Evolutionary conservation across 2,113 vertebrate genomes (phyloP).

Genomic region (Megaceryle maxima): DNA sequence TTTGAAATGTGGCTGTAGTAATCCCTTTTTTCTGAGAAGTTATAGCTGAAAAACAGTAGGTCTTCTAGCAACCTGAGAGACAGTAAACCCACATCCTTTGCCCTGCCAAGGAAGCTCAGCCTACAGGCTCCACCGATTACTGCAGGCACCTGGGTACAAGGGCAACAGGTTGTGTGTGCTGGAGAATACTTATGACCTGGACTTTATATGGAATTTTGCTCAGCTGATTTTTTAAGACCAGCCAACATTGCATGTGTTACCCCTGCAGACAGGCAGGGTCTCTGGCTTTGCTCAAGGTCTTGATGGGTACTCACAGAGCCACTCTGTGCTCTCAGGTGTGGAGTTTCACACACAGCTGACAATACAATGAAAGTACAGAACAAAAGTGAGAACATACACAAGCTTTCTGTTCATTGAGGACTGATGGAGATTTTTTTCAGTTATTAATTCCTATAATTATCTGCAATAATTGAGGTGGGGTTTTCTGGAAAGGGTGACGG

Average conservation of each 20-base stretch:
- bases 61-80: background rate
- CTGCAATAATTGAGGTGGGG: background rate
- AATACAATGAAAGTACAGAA: background rate
- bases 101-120: background rate
- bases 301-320: fast-evolving
- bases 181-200: background rate
- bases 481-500: background rate
- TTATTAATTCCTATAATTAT: background rate
- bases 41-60: background rate
- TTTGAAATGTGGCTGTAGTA: background rate
- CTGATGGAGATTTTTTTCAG: background rate
- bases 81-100: background rate
- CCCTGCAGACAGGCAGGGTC: background rate
- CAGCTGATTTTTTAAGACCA: background rate
- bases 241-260: background rate
- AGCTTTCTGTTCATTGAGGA: background rate
- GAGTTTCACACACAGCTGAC: background rate
- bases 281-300: background rate
- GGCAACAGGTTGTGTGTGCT: background rate
- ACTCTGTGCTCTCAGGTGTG: fast-evolving
- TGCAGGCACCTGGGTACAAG: background rate
- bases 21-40: background rate
- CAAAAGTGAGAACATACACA: background rate
- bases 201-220: background rate
- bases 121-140: background rate